phyloP scores from a whole-genome alignment of 2,888 invertebrate genomes.

The Seladonia tumulorum region DNA sequence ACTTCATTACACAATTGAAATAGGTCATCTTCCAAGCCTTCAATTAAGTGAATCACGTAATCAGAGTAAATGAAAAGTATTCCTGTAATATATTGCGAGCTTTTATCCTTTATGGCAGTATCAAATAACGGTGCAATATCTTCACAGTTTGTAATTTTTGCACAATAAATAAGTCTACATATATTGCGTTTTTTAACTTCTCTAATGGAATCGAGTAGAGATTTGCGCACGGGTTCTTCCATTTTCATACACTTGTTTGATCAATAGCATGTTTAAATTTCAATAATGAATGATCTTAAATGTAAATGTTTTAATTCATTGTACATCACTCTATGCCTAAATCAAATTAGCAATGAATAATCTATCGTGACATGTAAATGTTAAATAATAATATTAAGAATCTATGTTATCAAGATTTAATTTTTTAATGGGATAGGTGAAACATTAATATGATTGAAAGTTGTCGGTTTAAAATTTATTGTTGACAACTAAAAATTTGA shows the following conservation, averaged over 20 bases:
- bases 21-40: slow-evolving; percentile 26
- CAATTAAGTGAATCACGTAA: slow-evolving; percentile 45
- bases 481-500: slow-evolving; percentile 45
- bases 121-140: slow-evolving; percentile 22
- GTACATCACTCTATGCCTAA: background rate
- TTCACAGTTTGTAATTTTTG: slow-evolving; percentile 21
- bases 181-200: background rate
- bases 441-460: background rate
- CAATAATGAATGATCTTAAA: background rate
- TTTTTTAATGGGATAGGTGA: background rate
- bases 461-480: slow-evolving; percentile 48
- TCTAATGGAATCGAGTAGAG: background rate
- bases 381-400: background rate
- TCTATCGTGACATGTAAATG: background rate
- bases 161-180: slow-evolving; percentile 46
- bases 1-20: slow-evolving; percentile 37
- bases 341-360: background rate
- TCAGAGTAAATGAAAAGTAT: slow-evolving; percentile 34
- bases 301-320: background rate
- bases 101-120: slow-evolving; percentile 18
- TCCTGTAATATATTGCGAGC: slow-evolving; percentile 23
- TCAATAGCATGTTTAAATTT: slow-evolving; percentile 32
- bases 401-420: background rate
- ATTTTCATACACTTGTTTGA: slow-evolving; percentile 31
- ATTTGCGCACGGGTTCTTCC: slow-evolving; percentile 24